Percentiles rank a stretch among this genome's conserved stretches.
phyloP scores from a whole-genome alignment of 2,113 vertebrate species.

The Alligator sinensis region DNA sequence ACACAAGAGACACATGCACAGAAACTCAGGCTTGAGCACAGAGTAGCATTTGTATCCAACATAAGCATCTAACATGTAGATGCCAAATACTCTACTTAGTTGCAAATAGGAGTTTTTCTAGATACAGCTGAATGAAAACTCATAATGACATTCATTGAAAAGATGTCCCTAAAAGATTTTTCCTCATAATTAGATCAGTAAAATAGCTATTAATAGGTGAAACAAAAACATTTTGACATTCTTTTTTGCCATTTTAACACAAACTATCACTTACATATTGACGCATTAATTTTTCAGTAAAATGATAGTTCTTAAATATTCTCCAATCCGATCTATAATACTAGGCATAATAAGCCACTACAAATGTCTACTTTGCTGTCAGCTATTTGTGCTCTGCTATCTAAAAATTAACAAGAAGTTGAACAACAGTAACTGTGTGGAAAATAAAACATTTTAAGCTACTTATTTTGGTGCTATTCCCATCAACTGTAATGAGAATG shows the following conservation, averaged over 20 bases:
- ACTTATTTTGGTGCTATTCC: not conserved
- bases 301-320: not conserved
- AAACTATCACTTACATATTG: not conserved
- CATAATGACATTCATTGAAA: not conserved
- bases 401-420: not conserved
- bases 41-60: not conserved
- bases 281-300: not conserved
- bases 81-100: not conserved
- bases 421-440: not conserved
- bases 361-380: not conserved
- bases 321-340: accelerated
- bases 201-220: not conserved
- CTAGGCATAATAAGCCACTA: not conserved
- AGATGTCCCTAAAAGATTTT: not conserved
- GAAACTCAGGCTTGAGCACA: not conserved
- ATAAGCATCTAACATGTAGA: not conserved
- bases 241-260: not conserved
- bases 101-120: not conserved
- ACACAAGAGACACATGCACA: not conserved
- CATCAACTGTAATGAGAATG: not conserved
- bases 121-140: not conserved
- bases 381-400: not conserved
- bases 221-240: not conserved
- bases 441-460: not conserved
- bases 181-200: not conserved